Conservation (phyloP, 2,113 vertebrate genomes). For the Oreochromis aureus region DNA sequence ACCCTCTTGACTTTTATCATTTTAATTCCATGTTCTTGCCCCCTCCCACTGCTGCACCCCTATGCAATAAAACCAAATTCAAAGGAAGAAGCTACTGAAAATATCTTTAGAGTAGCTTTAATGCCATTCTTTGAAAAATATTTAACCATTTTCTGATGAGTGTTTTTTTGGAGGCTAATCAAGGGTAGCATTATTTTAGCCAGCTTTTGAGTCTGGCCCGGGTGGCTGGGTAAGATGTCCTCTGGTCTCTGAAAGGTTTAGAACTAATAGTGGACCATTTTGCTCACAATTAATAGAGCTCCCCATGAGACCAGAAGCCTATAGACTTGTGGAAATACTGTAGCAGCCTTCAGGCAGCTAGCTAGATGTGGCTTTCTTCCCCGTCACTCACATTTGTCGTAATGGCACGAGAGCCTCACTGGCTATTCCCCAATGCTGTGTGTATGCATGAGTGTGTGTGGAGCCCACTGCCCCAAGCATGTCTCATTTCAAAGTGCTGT, state of each 20-base stretch:
- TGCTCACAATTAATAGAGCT: constrained; percentile 70
- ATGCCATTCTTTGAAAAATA: neutral
- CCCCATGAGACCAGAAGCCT: constrained; percentile 67
- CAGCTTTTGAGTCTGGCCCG: constrained; percentile 28
- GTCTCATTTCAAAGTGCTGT: constrained; percentile 97
- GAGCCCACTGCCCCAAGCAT: constrained; percentile 86
- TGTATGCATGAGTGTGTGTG: constrained; percentile 73
- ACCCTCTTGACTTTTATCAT: neutral
- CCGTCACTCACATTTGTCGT: constrained; percentile 76
- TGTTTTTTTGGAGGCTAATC: neutral
- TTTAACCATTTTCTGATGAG: neutral
- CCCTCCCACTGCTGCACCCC: neutral
- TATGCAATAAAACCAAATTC: neutral
- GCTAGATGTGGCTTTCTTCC: constrained; percentile 68
- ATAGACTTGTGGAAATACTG: constrained; percentile 69
- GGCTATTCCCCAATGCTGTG: constrained; percentile 78
- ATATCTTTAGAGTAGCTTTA: neutral
- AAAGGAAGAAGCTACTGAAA: neutral
- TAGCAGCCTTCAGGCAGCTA: constrained; percentile 66
- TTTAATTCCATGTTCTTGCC: neutral
- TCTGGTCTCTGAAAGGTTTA: constrained; percentile 62
- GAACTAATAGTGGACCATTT: constrained; percentile 67
- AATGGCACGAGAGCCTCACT: constrained; percentile 68
- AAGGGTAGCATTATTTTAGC: constrained; percentile 22
- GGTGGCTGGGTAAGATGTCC: constrained; percentile 36